Evolutionary conservation across 2,888 invertebrate species (phyloP).

Genomic region (Scaptodrosophila latifasciaeformis): DNA sequence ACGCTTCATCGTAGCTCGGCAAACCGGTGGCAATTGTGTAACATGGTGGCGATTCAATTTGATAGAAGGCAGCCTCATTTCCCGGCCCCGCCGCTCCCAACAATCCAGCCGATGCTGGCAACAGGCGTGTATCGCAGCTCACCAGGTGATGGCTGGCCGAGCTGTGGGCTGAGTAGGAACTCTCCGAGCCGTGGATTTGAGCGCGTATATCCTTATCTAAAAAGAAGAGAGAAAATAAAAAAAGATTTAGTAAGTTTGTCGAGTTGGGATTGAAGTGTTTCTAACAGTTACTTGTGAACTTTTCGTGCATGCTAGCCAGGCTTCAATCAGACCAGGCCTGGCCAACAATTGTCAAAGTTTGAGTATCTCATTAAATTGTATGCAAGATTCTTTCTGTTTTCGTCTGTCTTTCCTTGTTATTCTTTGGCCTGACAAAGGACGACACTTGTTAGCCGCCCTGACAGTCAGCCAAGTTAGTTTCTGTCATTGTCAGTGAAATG

Average conservation of each 20-base stretch:
- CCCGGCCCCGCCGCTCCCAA: slow-evolving; percentile 9
- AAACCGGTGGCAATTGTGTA: slow-evolving; percentile 80
- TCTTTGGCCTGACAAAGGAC: slow-evolving; percentile 16
- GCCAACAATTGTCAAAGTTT: slow-evolving; percentile 14
- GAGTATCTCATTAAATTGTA: slow-evolving; percentile 3
- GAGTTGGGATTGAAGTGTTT: not conserved
- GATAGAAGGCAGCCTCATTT: slow-evolving; percentile 70
- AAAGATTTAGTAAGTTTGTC: slow-evolving; percentile 6
- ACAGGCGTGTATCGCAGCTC: slow-evolving; percentile 52
- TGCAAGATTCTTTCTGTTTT: not conserved
- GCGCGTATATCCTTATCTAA: slow-evolving; percentile 74
- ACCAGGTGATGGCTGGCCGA: slow-evolving; percentile 53
- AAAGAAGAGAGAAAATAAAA: slow-evolving; percentile 23
- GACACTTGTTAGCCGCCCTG: slow-evolving; percentile 35
- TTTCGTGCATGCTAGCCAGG: not conserved
- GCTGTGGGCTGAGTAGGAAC: slow-evolving; percentile 54
- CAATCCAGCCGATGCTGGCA: slow-evolving; percentile 16
- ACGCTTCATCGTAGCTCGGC: slow-evolving; percentile 80
- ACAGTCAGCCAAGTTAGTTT: not conserved
- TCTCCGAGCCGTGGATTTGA: slow-evolving; percentile 61
- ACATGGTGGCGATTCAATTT: slow-evolving; percentile 78
- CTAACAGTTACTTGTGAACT: not conserved
- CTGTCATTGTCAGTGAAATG: not conserved
- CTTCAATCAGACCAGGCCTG: slow-evolving; percentile 17
- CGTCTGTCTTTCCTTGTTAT: not conserved